These are phyloP conservation scores for Endomychus coccineus DNA, from an alignment of 2,888 invertebrate genomes.

Conservation along the genomic window DNA sequence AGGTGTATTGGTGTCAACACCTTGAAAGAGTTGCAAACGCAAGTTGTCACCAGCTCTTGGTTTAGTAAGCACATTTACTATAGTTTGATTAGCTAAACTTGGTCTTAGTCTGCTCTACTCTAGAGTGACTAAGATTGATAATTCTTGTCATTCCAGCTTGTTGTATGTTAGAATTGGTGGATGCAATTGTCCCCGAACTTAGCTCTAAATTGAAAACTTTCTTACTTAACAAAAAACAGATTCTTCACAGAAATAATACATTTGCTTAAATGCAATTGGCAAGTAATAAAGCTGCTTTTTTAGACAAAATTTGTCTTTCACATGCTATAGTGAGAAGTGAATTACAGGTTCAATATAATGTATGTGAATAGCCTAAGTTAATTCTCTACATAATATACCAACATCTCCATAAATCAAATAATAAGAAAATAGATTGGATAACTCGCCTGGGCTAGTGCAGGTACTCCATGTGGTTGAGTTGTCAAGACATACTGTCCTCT, in stretches of 20 bases:
- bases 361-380: too few relatives aligned
- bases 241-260: too few relatives aligned
- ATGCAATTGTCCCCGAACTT: conserved; percentile 22
- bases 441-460: conserved; percentile 50
- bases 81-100: conserved; percentile 43
- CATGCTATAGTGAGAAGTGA: too few relatives aligned
- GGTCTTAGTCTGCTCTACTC: conserved; percentile 36
- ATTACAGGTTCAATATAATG: too few relatives aligned
- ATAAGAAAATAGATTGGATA: too few relatives aligned
- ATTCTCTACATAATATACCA: too few relatives aligned
- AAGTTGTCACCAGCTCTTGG: conserved; percentile 34
- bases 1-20: conserved; percentile 15
- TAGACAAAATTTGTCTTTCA: too few relatives aligned
- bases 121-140: conserved; percentile 45
- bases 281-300: too few relatives aligned
- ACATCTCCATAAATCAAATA: too few relatives aligned
- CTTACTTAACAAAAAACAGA: too few relatives aligned
- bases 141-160: conserved; percentile 48
- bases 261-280: too few relatives aligned
- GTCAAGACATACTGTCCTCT: conserved; percentile 42
- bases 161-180: conserved; percentile 33
- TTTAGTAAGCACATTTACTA: conserved; percentile 41
- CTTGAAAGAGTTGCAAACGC: conserved; percentile 36
- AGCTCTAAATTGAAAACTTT: too few relatives aligned
- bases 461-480: conserved; percentile 40